Evolutionary conservation across 2,113 vertebrate species (phyloP).

Genomic region (Nycticebus coucang): DNA sequence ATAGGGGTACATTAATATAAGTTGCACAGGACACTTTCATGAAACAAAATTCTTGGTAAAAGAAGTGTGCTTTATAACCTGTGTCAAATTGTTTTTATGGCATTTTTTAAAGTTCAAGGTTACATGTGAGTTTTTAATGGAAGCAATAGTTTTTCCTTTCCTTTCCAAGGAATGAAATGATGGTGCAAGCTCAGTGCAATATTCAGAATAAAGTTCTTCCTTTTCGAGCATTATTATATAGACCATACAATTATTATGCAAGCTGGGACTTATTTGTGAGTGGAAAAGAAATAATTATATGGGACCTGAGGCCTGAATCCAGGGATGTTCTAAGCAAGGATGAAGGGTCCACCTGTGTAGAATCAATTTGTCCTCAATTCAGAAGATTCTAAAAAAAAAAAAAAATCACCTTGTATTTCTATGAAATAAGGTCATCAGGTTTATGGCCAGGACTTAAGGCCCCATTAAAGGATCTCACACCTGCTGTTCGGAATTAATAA

Average conservation of each 20-base stretch:
- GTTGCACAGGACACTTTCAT: too few relatives aligned
- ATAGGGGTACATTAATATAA: constrained; percentile 27
- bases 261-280: neutral
- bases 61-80: constrained; percentile 29
- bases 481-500: neutral
- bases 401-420: neutral
- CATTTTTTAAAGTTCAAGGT: constrained; percentile 69
- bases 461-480: fast-evolving
- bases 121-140: neutral
- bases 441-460: neutral
- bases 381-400: neutral
- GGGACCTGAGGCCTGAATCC: neutral
- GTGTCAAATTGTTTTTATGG: neutral
- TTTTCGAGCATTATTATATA: neutral
- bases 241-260: neutral
- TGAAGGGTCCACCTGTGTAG: neutral
- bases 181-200: neutral
- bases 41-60: constrained; percentile 32
- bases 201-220: neutral
- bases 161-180: neutral
- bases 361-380: neutral
- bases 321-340: neutral
- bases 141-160: neutral
- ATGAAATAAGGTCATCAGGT: neutral
- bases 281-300: neutral